Evolutionary conservation across 2,113 vertebrate species (phyloP), one percentile per base, ranked within the genome.

Genomic region (Podiceps cristatus): DNA sequence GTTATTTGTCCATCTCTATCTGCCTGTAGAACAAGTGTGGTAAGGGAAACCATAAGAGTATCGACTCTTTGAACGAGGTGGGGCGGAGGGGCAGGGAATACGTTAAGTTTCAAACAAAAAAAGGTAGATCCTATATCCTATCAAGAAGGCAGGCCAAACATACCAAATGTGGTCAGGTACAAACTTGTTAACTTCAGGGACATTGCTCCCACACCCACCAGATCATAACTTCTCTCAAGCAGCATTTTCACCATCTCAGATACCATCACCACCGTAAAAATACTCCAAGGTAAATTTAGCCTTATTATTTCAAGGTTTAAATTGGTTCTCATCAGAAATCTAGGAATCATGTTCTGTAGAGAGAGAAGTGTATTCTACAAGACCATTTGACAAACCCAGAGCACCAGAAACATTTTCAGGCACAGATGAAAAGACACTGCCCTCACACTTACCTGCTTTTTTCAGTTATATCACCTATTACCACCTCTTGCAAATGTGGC

Each of bases 21-120:
- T 76, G 16, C 22, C 42, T 66, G 9, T 23, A 47, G 14, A 84
- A 31, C 7, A 31, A 8, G 1, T 3, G 4, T 18, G 8, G 11
- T 28, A 63, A 66, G 22, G 31, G 64, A 79, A 80, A 42, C 23
- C 82, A 1, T 24, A 52, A 27, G 2, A 66, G 8, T 2, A 62
- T 24, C 17, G 75, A 18, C 11, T n/a, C 23, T 28, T 17, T 35
- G 22, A 8, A 53, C 0, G 1, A n/a, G 10, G 3, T 5, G 42
- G 42, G 42, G n/a, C n/a, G 42, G 42, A 11, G 42, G 9, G 42
- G 42, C 11, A 1, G 40, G 10, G 3, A 49, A 49, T 9, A 14
- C 2, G 3, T 24, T 72, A 53, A 71, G 35, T 9, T 35, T 25
- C 52, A 78, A 85, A 31, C 12, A 31, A 45, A 73, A 78, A 78